These are phyloP conservation scores for Orussus abietinus DNA, from an alignment of 1,140 invertebrate species.

Conservation along the genomic window DNA sequence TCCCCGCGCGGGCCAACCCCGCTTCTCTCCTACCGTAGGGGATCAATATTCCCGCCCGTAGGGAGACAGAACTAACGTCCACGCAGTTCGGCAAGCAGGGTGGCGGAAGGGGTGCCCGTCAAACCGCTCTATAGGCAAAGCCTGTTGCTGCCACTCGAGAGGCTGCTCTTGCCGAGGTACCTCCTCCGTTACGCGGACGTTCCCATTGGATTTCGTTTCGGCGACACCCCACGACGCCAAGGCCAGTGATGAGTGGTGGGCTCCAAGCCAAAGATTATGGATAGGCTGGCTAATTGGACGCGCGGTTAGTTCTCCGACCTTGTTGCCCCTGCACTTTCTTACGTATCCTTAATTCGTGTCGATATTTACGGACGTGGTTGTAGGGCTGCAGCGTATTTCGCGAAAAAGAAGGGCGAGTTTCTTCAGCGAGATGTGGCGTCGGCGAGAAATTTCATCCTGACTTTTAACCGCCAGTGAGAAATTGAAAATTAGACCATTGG, in stretches of 20 bases:
- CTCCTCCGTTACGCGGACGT: neutral
- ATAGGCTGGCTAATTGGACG: slow-evolving; percentile 41
- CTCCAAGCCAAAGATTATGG: slow-evolving; percentile 42
- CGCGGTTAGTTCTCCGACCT: slow-evolving; percentile 40
- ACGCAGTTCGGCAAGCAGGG: slow-evolving; percentile 11
- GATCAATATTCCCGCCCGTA: slow-evolving; percentile 49
- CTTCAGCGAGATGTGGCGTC: too few species aligned
- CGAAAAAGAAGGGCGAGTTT: too few species aligned
- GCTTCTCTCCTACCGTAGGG: slow-evolving; percentile 29
- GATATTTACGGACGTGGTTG: too few species aligned
- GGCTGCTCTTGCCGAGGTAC: slow-evolving; percentile 1
- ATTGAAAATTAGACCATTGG: too few species aligned
- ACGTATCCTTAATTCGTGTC: too few species aligned
- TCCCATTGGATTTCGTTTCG: slow-evolving; percentile 5
- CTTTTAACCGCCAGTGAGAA: too few species aligned
- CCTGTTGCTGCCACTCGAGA: slow-evolving; percentile 45
- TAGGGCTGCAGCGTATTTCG: too few species aligned
- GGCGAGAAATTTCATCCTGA: too few species aligned
- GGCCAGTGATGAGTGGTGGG: slow-evolving; percentile 44
- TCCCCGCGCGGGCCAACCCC: too few species aligned
- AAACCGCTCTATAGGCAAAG: slow-evolving; percentile 44
- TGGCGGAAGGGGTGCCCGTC: slow-evolving; percentile 37
- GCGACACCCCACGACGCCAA: slow-evolving; percentile 5
- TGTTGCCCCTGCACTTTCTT: too few species aligned
- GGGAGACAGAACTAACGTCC: slow-evolving; percentile 26